phyloP scores from a whole-genome alignment of 2,797 vertebrate genomes.

The Tragelaphus oryx region DNA sequence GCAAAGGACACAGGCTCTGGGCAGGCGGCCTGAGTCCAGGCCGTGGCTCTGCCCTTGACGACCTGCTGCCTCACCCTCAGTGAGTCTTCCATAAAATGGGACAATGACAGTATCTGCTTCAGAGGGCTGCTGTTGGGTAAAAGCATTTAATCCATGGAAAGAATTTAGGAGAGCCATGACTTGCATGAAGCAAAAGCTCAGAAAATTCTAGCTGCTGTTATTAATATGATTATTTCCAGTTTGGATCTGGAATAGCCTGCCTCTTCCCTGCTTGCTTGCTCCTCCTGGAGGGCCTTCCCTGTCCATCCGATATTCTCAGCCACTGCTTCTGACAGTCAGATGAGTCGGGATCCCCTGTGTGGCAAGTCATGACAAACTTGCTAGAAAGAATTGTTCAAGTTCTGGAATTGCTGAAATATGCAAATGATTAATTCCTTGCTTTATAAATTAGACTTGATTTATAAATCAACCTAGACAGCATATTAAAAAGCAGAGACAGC shows the following conservation, averaged over 20 bases:
- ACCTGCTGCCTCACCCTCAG: neutral
- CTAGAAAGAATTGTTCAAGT: neutral
- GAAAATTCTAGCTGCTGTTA: neutral
- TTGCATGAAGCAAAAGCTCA: neutral
- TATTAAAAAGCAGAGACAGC: neutral
- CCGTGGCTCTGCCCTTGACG: rapidly evolving
- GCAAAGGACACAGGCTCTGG: no score
- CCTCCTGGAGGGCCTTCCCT: neutral
- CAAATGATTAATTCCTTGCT: neutral
- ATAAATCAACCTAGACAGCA: neutral
- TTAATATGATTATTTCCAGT: neutral
- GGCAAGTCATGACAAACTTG: neutral
- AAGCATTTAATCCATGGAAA: neutral
- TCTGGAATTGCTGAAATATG: no score
- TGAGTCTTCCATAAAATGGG: neutral
- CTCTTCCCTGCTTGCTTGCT: rapidly evolving
- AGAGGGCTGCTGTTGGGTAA: neutral
- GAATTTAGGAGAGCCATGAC: neutral
- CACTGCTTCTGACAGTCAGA: neutral
- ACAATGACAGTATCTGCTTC: neutral
- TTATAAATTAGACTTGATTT: neutral
- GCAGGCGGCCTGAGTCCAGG: rapidly evolving
- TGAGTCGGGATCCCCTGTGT: rapidly evolving
- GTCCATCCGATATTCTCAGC: neutral
- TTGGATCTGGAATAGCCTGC: neutral